These are phyloP conservation scores for Drosophila punjabiensis DNA, from an alignment of 1,140 invertebrate genomes.

Conservation along the genomic window DNA sequence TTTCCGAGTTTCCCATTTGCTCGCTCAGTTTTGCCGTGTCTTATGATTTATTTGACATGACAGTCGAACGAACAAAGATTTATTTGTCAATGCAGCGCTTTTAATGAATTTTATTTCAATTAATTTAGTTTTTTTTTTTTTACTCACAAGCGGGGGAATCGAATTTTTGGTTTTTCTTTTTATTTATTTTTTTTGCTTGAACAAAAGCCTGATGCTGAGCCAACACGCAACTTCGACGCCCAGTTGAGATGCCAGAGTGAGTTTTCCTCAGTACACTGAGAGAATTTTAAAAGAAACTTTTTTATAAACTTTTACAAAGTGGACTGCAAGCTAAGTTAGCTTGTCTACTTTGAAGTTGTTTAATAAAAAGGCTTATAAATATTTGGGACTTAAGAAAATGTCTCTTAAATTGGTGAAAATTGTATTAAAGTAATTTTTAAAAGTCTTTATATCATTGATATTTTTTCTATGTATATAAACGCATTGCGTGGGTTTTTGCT, in stretches of 20 bases:
- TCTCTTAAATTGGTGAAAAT: neutral
- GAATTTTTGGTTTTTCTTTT: conserved; percentile 4
- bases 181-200: neutral
- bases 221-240: conserved; percentile 45
- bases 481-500: conserved; percentile 34
- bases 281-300: neutral
- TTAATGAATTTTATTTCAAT: conserved; percentile 68
- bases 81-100: conserved; percentile 73
- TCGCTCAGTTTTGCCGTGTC: conserved; percentile 68
- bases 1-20: conserved; percentile 40
- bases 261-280: conserved; percentile 9
- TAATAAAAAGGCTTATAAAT: neutral
- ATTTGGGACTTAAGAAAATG: neutral
- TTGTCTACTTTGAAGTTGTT: neutral
- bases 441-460: too few relatives aligned
- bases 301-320: neutral
- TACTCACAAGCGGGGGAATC: conserved; percentile 33
- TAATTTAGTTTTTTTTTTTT: conserved; percentile 19
- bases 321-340: neutral
- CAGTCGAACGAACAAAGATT: conserved; percentile 78
- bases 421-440: neutral
- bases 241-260: conserved; percentile 35
- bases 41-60: conserved; percentile 81
- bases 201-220: conserved; percentile 36
- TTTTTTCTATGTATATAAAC: neutral